Percentiles rank a stretch among this genome's conserved stretches.
These are phyloP conservation scores for Nymphicus hollandicus DNA, from an alignment of 2,113 vertebrate species.

Conservation along the genomic window DNA sequence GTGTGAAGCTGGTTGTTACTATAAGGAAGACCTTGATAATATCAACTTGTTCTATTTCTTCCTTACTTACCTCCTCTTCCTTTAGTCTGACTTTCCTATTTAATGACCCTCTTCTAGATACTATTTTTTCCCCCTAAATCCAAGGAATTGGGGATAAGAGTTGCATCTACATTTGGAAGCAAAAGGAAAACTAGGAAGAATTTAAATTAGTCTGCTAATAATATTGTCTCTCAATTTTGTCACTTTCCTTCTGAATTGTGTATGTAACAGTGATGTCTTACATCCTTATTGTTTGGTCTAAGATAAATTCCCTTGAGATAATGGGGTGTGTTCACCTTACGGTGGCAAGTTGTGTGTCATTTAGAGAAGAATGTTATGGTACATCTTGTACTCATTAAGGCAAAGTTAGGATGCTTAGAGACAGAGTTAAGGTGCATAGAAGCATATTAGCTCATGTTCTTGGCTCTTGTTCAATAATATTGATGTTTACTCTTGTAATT, in stretches of 20 bases:
- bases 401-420: neutral
- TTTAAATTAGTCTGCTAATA: neutral
- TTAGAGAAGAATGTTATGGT: rapidly evolving
- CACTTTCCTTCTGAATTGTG: neutral
- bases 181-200: neutral
- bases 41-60: neutral
- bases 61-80: neutral
- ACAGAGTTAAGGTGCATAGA: neutral
- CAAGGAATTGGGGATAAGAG: neutral
- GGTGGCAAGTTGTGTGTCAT: neutral
- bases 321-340: neutral
- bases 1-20: neutral
- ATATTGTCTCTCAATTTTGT: neutral
- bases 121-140: neutral
- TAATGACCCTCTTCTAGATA: neutral
- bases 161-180: neutral
- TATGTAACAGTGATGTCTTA: neutral
- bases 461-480: neutral
- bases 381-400: neutral
- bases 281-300: neutral
- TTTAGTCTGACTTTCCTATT: neutral
- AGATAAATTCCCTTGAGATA: neutral
- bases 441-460: neutral
- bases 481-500: neutral
- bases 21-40: neutral